Conservation (phyloP, 2,888 invertebrate genomes). For the Drosophila tripunctata region DNA sequence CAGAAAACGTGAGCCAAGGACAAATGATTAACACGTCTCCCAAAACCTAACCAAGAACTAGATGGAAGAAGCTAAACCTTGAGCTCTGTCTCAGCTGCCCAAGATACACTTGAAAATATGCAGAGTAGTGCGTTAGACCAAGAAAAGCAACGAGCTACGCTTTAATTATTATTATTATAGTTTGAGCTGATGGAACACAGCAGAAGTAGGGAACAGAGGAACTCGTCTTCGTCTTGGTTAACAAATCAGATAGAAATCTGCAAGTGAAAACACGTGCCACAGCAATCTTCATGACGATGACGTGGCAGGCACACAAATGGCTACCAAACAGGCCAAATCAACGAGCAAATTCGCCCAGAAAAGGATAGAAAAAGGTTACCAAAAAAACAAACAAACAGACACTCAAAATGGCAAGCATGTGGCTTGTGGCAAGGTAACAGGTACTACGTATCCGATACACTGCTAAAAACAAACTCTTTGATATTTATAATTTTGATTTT, state of each 20-base stretch:
- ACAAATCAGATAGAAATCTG: conserved; percentile 56
- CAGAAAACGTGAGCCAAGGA: conserved; percentile 58
- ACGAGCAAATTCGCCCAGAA: conserved; percentile 7
- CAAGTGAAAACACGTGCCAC: conserved; percentile 46
- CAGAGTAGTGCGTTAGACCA: conserved; percentile 34
- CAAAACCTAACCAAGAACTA: neutral
- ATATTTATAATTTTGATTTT: no score
- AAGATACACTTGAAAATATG: conserved; percentile 53
- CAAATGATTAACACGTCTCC: conserved; percentile 75
- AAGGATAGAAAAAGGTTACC: conserved; percentile 13
- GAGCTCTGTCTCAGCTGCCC: conserved; percentile 21
- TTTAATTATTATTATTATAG: conserved; percentile 67
- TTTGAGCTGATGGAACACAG: conserved; percentile 1
- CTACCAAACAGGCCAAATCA: conserved; percentile 33
- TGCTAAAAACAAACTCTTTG: neutral
- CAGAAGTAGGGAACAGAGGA: neutral
- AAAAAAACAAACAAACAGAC: conserved; percentile 16
- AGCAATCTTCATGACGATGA: conserved; percentile 32
- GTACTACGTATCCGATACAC: neutral
- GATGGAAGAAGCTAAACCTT: neutral
- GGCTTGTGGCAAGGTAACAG: neutral
- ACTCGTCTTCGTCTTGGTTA: conserved; percentile 1
- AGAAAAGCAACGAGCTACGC: conserved; percentile 12
- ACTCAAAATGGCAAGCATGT: conserved; percentile 3
- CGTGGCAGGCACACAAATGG: conserved; percentile 74